These are phyloP conservation scores for Mechanitis messenoides DNA, from an alignment of 2,888 invertebrate genomes.

Conservation along the genomic window DNA sequence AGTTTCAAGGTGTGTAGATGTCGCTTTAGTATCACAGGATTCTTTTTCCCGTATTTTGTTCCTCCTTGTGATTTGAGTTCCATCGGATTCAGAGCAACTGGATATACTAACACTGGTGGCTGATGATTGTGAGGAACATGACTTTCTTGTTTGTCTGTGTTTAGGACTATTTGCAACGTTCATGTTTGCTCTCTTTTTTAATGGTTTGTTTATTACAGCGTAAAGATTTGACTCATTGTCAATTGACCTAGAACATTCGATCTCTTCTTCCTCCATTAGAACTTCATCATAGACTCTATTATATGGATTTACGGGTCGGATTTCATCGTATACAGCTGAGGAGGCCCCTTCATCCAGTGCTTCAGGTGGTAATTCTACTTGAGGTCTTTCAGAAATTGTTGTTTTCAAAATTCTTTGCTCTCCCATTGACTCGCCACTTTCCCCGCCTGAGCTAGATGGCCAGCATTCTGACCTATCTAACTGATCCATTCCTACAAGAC, in stretches of 20 bases:
- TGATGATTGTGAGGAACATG: constrained; percentile 70
- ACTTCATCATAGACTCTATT: constrained; percentile 68
- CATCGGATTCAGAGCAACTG: constrained; percentile 74
- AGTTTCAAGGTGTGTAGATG: constrained; percentile 72
- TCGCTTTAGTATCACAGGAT: constrained; percentile 62
- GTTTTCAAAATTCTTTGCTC: constrained; percentile 56
- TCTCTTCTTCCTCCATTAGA: constrained; percentile 68
- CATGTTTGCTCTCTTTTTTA: constrained; percentile 65
- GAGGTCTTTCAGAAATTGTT: constrained; percentile 51
- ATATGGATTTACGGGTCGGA: constrained; percentile 51
- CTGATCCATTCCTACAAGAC: constrained; percentile 84
- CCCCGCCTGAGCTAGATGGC: constrained; percentile 81
- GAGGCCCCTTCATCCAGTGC: constrained; percentile 67
- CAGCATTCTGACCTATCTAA: constrained; percentile 84
- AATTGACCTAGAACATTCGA: constrained; percentile 58
- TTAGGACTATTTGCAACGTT: constrained; percentile 74
- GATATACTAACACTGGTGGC: constrained; percentile 73
- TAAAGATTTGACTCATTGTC: constrained; percentile 66
- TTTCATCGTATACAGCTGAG: constrained; percentile 59
- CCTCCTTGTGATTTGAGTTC: constrained; percentile 71
- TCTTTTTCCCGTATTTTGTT: constrained; percentile 60
- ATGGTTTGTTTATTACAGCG: constrained; percentile 69
- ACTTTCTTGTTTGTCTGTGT: constrained; percentile 58
- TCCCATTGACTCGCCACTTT: constrained; percentile 77
- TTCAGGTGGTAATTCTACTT: constrained; percentile 75